A percentile compares a stretch with the other conserved stretches of the same genome.
Conservation (phyloP, 2,888 invertebrate genomes). For the Campoplex capitator region DNA sequence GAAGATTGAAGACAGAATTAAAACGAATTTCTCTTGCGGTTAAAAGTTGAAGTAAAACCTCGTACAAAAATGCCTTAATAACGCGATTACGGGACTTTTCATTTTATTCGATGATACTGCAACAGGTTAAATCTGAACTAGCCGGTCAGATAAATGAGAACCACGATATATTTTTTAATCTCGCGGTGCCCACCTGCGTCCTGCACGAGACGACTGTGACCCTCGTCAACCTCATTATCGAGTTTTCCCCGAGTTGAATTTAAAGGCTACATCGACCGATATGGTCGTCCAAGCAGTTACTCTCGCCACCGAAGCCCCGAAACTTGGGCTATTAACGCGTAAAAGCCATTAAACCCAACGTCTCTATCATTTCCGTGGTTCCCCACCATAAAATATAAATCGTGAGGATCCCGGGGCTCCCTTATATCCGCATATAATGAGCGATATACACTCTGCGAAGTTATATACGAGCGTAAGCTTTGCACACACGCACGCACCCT, state of each 20-base stretch:
- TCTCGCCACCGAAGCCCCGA: conserved; percentile 15
- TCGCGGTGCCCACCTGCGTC: neutral
- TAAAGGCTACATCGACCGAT: conserved; percentile 32
- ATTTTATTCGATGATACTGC: neutral
- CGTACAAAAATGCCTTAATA: neutral
- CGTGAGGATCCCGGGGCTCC: neutral
- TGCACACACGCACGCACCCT: neutral
- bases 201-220: conserved; percentile 32
- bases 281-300: conserved; percentile 25
- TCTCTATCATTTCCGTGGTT: conserved; percentile 47
- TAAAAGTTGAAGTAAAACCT: neutral
- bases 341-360: conserved; percentile 45
- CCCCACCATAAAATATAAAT: conserved; percentile 47
- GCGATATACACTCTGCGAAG: neutral
- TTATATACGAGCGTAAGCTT: neutral
- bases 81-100: neutral
- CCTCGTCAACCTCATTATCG: conserved; percentile 39
- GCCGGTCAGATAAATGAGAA: neutral
- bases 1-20: neutral
- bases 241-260: conserved; percentile 18
- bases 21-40: neutral
- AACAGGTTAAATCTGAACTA: conserved; percentile 12
- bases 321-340: conserved; percentile 46
- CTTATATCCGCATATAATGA: neutral
- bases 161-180: conserved; percentile 6